Conservation (phyloP, 2,888 invertebrate species). For the Nemurella pictetii region DNA sequence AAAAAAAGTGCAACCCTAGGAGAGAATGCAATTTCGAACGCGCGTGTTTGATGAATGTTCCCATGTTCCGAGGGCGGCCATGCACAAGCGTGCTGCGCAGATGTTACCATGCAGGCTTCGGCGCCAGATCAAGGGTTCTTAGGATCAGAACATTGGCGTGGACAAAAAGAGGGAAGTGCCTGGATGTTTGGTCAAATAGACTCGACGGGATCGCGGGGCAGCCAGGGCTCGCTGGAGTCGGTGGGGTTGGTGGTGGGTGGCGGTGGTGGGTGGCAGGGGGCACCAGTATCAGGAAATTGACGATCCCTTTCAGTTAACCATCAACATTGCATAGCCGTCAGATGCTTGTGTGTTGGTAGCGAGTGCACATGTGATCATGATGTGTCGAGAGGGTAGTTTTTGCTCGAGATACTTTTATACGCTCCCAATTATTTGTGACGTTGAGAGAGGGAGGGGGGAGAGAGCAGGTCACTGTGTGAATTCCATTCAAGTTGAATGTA, state of each 20-base stretch:
- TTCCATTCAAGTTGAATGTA: neutral
- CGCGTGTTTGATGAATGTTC: neutral
- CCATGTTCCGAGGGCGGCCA: neutral
- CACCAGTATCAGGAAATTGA: neutral
- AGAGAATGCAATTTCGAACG: neutral
- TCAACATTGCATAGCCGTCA: neutral
- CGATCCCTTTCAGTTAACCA: neutral
- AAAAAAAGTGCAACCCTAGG: neutral
- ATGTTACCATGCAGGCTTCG: neutral
- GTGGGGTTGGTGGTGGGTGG: neutral
- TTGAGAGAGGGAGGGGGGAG: too few relatives aligned
- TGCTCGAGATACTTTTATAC: neutral
- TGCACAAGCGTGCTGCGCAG: neutral
- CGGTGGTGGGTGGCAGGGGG: neutral
- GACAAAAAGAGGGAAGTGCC: conserved; percentile 6
- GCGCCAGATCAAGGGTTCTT: neutral
- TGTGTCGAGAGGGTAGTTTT: neutral
- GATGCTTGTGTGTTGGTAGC: neutral
- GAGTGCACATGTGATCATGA: neutral
- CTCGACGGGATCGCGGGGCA: too few relatives aligned
- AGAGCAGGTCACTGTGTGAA: neutral
- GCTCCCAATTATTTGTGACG: too few relatives aligned
- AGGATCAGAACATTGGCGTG: neutral
- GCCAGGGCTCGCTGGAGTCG: neutral
- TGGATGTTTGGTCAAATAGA: conserved; percentile 8